Evolutionary conservation across 2,113 vertebrate genomes (phyloP).

Genomic region (Tauraco erythrolophus): DNA sequence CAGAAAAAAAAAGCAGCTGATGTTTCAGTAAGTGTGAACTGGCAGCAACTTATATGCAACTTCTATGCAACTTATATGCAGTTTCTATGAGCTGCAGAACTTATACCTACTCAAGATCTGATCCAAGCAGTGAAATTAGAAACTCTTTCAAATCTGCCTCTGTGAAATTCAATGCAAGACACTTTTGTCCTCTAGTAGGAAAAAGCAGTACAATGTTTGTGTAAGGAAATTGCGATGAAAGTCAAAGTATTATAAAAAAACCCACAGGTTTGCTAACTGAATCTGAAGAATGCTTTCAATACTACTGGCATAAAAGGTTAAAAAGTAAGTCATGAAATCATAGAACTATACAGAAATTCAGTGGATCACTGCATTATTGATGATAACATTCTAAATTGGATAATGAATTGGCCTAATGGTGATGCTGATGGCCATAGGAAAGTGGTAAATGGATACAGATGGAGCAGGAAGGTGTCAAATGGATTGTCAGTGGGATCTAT

Average conservation of each 20-base stretch:
- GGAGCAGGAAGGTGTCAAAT: background rate
- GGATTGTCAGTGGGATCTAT: background rate
- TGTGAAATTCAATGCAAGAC: background rate
- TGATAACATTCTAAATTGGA: conserved; percentile 61
- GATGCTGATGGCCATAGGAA: background rate
- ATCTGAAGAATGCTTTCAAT: conserved; percentile 38
- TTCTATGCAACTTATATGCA: no score
- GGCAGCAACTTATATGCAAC: no score
- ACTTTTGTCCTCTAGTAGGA: background rate
- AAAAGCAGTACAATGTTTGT: background rate
- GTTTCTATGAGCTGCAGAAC: background rate
- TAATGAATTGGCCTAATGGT: conserved; percentile 62
- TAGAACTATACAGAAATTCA: conserved; percentile 1
- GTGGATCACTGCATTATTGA: conserved; percentile 23
- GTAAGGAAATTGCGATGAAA: background rate
- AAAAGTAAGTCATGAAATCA: conserved; percentile 11
- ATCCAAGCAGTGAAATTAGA: background rate
- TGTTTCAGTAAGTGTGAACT: background rate
- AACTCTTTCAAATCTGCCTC: background rate
- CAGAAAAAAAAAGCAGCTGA: background rate
- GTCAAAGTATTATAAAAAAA: background rate
- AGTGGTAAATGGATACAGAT: conserved; percentile 19
- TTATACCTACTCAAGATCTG: background rate
- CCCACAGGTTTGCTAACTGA: background rate
- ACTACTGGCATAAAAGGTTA: background rate